Evolutionary conservation across 1,140 invertebrate genomes (phyloP), one percentile per base, ranked within the genome.

Genomic region (Drosophila watanabei): DNA sequence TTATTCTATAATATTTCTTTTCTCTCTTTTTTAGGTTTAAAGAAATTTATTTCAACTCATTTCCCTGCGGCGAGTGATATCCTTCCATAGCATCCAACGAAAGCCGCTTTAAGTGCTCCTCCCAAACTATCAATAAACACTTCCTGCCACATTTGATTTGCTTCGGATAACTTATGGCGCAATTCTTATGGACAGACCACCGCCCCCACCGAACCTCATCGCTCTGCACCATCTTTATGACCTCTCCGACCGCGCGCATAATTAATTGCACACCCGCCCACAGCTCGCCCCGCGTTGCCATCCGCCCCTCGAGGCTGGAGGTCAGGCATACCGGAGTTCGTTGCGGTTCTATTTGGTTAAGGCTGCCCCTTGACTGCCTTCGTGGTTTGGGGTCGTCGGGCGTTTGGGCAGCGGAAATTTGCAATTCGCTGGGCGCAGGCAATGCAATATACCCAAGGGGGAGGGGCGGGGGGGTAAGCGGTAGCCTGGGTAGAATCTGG

Each of bases 391-490:
- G 60, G n/a, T 18, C 65, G 52, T 39, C 28, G 52, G 56, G 54
- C 75, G 75, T 79, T 84, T 63, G 76, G 82, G 77, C 75, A 62
- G 82, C 82, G 82, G 82, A 85, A 85, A 85, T 85, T 86, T 86
- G 82, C 82, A 86, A 85, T 82, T 85, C 82, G 69, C 79, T 66
- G 75, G 63, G 54, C 30, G 58, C 60, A 45, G 60, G 45, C 57
- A 54, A 54, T 73, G 62, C 69, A 41, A 52, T 30, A 18, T 69
- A 33, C 20, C 56, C 39, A 48, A 3, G 6, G 18, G 7, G 28
- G 32, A 18, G 13, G 13, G 28, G n/a, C 1, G 10, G 28, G 13
- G 9, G 43, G 16, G 2, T 14, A 5, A 24, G 54, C 18, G 20
- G 54, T 10, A 8, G 58, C 43, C 46, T 45, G 56, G 35, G 35